Evolutionary conservation across 53 echinoderm and acorn worm genomes (phyloP).

Genomic region (Hippasteria phrygiana): DNA sequence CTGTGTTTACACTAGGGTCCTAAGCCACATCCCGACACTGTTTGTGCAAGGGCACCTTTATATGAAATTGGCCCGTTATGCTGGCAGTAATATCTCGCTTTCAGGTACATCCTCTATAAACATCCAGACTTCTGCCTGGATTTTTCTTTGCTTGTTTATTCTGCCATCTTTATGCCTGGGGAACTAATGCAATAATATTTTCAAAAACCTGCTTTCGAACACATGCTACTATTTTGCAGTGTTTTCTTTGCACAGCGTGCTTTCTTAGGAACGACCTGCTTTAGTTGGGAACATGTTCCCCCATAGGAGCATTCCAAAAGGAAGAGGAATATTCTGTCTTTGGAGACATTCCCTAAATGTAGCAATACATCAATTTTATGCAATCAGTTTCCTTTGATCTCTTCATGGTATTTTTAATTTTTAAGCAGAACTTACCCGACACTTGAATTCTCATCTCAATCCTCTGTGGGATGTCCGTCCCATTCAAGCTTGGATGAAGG

Average conservation of each 20-base stretch:
- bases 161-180: not conserved
- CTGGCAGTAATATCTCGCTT: not conserved
- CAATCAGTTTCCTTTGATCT: too few relatives aligned
- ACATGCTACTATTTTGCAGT: too few relatives aligned
- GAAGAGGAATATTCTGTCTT: too few relatives aligned
- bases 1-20: conserved; percentile 47
- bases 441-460: conserved; percentile 88
- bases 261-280: too few relatives aligned
- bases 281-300: too few relatives aligned
- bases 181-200: not conserved
- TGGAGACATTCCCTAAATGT: not conserved
- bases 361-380: not conserved
- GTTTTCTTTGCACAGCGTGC: too few relatives aligned
- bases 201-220: too few relatives aligned
- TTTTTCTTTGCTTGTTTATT: not conserved
- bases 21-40: conserved; percentile 48
- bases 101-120: conserved; percentile 7
- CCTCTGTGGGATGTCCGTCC: conserved; percentile 85
- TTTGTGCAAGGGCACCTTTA: conserved; percentile 18
- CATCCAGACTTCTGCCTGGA: not conserved
- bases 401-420: not conserved
- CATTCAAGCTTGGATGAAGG: conserved; percentile 82
- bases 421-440: conserved; percentile 77
- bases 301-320: too few relatives aligned
- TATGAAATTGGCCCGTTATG: conserved; percentile 1